phyloP scores from a whole-genome alignment of 2,888 invertebrate genomes.

The Eumerus sabulonum region DNA sequence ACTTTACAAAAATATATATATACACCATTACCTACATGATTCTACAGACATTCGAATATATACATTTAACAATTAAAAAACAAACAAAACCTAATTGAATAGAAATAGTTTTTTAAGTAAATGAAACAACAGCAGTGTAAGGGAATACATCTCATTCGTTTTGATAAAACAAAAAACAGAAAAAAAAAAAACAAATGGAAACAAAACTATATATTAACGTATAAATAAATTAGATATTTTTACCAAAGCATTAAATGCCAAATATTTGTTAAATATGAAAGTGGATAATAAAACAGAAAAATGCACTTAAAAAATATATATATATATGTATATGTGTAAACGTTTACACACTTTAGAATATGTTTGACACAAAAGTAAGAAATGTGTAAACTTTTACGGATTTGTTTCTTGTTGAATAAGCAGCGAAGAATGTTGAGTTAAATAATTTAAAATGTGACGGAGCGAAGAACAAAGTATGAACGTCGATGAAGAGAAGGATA shows the following conservation, averaged over 20 bases:
- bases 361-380: neutral
- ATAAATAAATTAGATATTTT: conserved; percentile 69
- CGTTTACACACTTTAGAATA: too few species aligned
- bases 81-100: conserved; percentile 41
- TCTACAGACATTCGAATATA: conserved; percentile 70
- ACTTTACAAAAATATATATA: conserved; percentile 55
- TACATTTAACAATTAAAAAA: conserved; percentile 59
- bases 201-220: conserved; percentile 51
- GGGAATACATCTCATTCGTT: conserved; percentile 64
- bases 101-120: conserved; percentile 66
- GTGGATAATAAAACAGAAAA: conserved; percentile 49
- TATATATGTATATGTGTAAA: conserved; percentile 8
- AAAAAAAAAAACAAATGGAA: too few species aligned
- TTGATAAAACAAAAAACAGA: conserved; percentile 51
- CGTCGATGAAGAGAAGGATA: conserved; percentile 29
- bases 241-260: conserved; percentile 72
- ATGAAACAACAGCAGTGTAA: conserved; percentile 58
- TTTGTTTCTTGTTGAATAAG: conserved; percentile 45
- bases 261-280: conserved; percentile 72
- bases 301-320: conserved; percentile 18
- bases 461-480: conserved; percentile 26
- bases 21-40: conserved; percentile 64
- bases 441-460: conserved; percentile 18
- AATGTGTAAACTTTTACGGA: conserved; percentile 48
- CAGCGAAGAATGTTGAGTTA: conserved; percentile 37